Conservation (phyloP, 2,113 vertebrate genomes). For the Sula dactylatra region DNA sequence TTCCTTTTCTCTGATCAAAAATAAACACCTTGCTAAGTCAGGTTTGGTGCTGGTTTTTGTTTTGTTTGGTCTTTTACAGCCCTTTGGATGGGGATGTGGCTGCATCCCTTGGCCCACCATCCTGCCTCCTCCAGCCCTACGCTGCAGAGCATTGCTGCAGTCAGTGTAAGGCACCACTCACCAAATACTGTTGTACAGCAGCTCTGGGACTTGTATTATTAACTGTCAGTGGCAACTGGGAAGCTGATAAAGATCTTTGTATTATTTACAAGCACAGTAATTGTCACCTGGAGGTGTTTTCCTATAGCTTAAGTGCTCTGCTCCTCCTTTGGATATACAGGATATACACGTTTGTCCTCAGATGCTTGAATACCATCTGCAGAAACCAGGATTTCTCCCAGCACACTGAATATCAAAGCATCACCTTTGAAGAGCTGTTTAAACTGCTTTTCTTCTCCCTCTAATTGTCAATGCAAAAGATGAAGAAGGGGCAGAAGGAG, state of each 20-base stretch:
- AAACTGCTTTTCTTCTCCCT: neutral
- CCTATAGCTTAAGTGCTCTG: neutral
- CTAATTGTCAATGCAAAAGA: neutral
- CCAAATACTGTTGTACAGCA: neutral
- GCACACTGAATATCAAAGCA: neutral
- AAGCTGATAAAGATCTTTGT: neutral
- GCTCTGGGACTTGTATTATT: rapidly evolving
- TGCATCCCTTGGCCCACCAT: neutral
- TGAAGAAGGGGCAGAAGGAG: neutral
- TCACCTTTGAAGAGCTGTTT: neutral
- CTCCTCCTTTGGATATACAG: neutral
- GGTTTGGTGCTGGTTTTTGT: neutral
- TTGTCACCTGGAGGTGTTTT: neutral
- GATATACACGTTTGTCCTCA: neutral
- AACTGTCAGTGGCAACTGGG: neutral
- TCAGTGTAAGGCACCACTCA: neutral
- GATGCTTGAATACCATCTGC: neutral
- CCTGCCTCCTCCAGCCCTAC: neutral
- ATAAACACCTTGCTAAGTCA: neutral
- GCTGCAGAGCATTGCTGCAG: neutral
- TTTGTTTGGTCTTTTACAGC: neutral
- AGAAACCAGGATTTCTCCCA: neutral
- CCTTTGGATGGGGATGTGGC: neutral
- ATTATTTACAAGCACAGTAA: neutral
- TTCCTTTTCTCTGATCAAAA: neutral